Evolutionary conservation across 2,113 vertebrate genomes (phyloP), one percentile per base, ranked within the genome.

Genomic region (Uropsilus gracilis): DNA sequence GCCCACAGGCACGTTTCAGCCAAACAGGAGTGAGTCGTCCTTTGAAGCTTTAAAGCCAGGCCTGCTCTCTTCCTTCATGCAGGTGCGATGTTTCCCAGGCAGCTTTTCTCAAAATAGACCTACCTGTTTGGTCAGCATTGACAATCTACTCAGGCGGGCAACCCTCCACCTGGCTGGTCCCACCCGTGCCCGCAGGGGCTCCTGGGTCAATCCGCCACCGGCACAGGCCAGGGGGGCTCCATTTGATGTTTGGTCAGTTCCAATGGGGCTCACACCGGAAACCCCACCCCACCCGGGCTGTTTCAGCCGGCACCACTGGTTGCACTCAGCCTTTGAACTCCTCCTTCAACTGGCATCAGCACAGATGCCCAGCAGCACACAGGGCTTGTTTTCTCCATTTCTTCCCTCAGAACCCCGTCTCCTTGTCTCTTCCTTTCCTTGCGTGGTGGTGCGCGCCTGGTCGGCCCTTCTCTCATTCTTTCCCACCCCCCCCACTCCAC

Each of bases 151-250:
- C 32, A 34, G 34, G 64, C 64, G 39, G 30, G 44, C 68, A 46
- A 50, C 46, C 39, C 20, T 8, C 24, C n/a, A 11, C 76, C 34
- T 80, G 42, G 4, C 34, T 30, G 78, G n/a, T 26, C 55, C 48
- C n/a, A 28, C 5, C 0, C 1, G 39, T 1, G 57, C 42, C 32
- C 83, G 46, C 13, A 37, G 75, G 57, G 30, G 5, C 37, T 17
- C 28, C 76, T 3, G 3, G 37, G 86, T 32, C 24, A 37, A 34
- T 34, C 0, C 0, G 2, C 46, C 42, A 0, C 39, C 1, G 0
- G 73, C 53, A 18, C n/a, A 39, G 14, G n/a, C n/a, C n/a, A n/a
- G n/a, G n/a, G 42, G 28, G 17, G 30, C 42, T 32, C 13, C 0
- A 5, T 80, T 80, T 80, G 63, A 61, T 63, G 42, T 34, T 50